Conservation (phyloP, 2,888 invertebrate species). For the Polymixis flavicincta region DNA sequence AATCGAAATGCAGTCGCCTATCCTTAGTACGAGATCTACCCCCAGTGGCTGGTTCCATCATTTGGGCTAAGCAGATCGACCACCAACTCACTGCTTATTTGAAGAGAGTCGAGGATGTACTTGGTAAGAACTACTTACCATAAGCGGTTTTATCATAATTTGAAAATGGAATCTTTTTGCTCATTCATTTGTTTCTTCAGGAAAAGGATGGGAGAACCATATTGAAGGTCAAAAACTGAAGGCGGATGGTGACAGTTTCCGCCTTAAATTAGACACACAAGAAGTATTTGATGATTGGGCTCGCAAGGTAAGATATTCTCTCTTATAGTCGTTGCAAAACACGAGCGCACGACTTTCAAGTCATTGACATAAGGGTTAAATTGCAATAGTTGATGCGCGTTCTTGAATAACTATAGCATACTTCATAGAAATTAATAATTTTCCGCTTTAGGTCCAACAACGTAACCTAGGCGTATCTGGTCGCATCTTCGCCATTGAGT, state of each 20-base stretch:
- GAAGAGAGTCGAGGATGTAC: conserved; percentile 99
- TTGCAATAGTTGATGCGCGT: background rate
- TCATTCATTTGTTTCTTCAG: conserved; percentile 76
- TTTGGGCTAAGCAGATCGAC: conserved; percentile 99
- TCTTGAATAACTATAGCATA: too few relatives aligned
- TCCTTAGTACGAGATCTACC: conserved; percentile 98
- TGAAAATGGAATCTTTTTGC: background rate
- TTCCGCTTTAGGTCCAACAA: conserved; percentile 93
- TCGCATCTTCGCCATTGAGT: conserved; percentile 98
- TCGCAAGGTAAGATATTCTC: conserved; percentile 91
- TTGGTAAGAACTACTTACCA: conserved; percentile 91
- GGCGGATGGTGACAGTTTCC: conserved; percentile 99
- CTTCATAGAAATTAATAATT: background rate
- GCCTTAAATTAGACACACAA: conserved; percentile 98
- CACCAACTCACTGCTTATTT: conserved; percentile 98
- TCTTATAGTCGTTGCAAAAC: background rate
- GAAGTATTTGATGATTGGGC: conserved; percentile 99
- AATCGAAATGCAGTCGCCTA: conserved; percentile 97
- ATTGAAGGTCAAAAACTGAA: conserved; percentile 99
- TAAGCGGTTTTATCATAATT: too few relatives aligned
- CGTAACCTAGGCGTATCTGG: conserved; percentile 98
- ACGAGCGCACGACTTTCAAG: background rate
- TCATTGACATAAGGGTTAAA: background rate
- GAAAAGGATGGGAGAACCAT: conserved; percentile 99
- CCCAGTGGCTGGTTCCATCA: conserved; percentile 99